A percentile compares a stretch with the other conserved stretches of the same genome.
These are phyloP conservation scores for Alosa sapidissima DNA, from an alignment of 2,797 vertebrate species.

Conservation along the genomic window DNA sequence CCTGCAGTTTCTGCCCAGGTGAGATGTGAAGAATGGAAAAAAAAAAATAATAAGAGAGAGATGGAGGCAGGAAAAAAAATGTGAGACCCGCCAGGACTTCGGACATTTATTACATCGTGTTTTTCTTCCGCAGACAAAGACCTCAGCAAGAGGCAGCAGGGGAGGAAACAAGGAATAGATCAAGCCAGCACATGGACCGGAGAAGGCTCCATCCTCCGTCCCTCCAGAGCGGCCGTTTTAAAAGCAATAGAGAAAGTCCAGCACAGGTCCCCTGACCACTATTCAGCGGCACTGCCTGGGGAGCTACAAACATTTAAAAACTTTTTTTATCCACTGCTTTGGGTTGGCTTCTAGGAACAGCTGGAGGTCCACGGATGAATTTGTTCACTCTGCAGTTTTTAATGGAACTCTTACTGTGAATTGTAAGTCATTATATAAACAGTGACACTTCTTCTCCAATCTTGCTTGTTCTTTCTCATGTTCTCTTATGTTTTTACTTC, in stretches of 20 bases:
- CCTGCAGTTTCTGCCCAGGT: background rate
- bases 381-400: background rate
- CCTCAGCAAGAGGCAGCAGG: conserved; percentile 6
- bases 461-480: background rate
- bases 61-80: background rate
- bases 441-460: background rate
- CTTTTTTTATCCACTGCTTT: background rate
- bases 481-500: background rate
- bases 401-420: background rate
- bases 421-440: background rate
- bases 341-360: background rate
- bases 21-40: background rate
- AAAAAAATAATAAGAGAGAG: background rate
- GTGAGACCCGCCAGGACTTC: background rate
- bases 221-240: background rate
- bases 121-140: conserved; percentile 14
- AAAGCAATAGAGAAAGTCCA: background rate
- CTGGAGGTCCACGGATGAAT: background rate
- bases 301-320: background rate
- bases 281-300: background rate
- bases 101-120: background rate
- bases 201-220: background rate
- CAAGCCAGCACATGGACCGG: background rate
- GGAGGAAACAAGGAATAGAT: conserved; percentile 1
- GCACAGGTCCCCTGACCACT: background rate